A percentile compares a stretch with the other conserved stretches of the same genome.
Conservation (phyloP, 2,888 invertebrate genomes). For the Apotomis betuletana region DNA sequence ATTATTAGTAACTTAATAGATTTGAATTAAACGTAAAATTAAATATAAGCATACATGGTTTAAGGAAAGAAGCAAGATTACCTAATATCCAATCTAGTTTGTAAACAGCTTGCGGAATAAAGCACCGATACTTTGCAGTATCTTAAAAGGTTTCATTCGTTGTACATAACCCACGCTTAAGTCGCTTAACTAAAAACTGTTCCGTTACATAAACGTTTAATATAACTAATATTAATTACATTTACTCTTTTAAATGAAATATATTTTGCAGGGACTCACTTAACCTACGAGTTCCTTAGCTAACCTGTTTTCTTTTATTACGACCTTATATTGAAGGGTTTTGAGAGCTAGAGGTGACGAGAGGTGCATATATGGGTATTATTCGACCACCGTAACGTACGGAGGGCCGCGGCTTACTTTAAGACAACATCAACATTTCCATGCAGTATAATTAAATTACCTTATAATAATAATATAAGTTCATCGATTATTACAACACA, state of each 20-base stretch:
- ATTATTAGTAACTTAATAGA: too few relatives aligned
- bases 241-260: conserved; percentile 74
- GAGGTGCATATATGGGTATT: conserved; percentile 50
- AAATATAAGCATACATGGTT: too few relatives aligned
- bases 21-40: too few relatives aligned
- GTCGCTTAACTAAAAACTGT: conserved; percentile 52
- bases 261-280: conserved; percentile 69
- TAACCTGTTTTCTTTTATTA: conserved; percentile 70
- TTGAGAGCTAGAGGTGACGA: conserved; percentile 56
- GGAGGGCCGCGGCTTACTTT: conserved; percentile 26
- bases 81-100: conserved; percentile 2
- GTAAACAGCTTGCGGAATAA: conserved; percentile 20
- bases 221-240: conserved; percentile 47
- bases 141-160: conserved; percentile 61
- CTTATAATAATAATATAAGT: conserved; percentile 33
- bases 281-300: conserved; percentile 64
- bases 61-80: background rate
- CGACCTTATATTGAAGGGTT: conserved; percentile 44
- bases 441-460: conserved; percentile 38
- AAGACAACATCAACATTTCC: conserved; percentile 38
- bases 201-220: conserved; percentile 47
- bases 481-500: conserved; percentile 32
- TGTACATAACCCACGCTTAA: conserved; percentile 70
- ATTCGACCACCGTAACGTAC: conserved; percentile 20
- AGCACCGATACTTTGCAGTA: conserved; percentile 30